Evolutionary conservation across 2,888 invertebrate species (phyloP).

Genomic region (Habroteleia sp.): DNA sequence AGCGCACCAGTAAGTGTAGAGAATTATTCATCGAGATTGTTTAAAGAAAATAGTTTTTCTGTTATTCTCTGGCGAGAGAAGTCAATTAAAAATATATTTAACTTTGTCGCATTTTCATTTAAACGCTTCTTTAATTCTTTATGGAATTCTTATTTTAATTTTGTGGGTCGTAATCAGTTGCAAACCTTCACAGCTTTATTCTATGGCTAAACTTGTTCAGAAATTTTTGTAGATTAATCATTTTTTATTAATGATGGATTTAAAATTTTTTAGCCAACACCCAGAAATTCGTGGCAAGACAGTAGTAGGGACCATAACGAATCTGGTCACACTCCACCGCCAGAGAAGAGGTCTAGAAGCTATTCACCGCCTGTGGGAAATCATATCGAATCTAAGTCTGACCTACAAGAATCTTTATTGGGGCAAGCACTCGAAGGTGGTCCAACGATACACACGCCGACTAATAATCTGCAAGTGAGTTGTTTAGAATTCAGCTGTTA

Average conservation of each 20-base stretch:
- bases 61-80: not conserved
- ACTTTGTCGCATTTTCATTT: not conserved
- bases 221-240: not conserved
- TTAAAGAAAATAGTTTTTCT: constrained; percentile 15
- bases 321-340: constrained; percentile 83
- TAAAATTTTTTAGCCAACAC: constrained; percentile 82
- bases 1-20: constrained; percentile 86
- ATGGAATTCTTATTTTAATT: no score
- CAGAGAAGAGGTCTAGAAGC: constrained; percentile 80
- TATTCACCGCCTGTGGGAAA: constrained; percentile 78
- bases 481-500: no score
- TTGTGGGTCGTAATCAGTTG: no score
- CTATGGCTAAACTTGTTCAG: no score
- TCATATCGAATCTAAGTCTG: constrained; percentile 81
- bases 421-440: constrained; percentile 90
- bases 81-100: constrained; percentile 5
- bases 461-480: constrained; percentile 75
- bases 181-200: no score
- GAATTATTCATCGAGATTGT: constrained; percentile 29
- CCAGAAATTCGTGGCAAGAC: constrained; percentile 85
- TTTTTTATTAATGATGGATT: not conserved
- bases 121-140: no score
- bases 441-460: constrained; percentile 84
- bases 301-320: constrained; percentile 82
- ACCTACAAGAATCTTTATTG: constrained; percentile 87